A percentile compares a stretch with the other conserved stretches of the same genome.
Evolutionary conservation across 2,113 vertebrate species (phyloP).

Genomic region (Reinhardtius hippoglossoides): DNA sequence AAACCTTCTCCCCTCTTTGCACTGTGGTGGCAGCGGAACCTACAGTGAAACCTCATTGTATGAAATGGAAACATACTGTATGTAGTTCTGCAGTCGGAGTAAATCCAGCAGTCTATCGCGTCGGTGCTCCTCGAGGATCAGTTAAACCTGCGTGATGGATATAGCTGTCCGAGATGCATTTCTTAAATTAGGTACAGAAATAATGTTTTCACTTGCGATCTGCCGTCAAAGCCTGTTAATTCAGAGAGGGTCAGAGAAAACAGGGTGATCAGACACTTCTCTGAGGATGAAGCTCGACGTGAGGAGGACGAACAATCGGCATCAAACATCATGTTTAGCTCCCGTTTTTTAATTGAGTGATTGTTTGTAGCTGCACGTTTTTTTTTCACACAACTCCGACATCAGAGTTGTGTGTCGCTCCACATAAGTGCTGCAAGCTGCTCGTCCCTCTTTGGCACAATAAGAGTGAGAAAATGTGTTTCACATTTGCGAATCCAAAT

Average conservation of each 20-base stretch:
- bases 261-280: not conserved
- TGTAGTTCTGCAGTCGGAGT: not conserved
- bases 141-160: not conserved
- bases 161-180: not conserved
- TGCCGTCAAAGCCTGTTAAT: constrained; percentile 1
- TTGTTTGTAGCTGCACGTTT: not conserved
- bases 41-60: not conserved
- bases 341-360: constrained; percentile 9
- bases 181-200: not conserved
- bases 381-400: not conserved
- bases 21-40: not conserved
- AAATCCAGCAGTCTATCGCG: too few relatives aligned
- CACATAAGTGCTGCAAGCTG: constrained; percentile 46
- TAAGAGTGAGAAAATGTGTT: constrained; percentile 38
- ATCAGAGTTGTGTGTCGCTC: not conserved
- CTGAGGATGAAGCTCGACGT: not conserved
- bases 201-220: not conserved
- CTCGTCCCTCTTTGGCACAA: constrained; percentile 37
- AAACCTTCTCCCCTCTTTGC: not conserved
- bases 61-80: not conserved
- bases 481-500: constrained; percentile 45
- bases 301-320: not conserved
- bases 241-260: not conserved
- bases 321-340: constrained; percentile 8
- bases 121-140: too few relatives aligned